A percentile compares a stretch with the other conserved stretches of the same genome.
Conservation (phyloP, 2,888 invertebrate species). For the Microplitis manilae region DNA sequence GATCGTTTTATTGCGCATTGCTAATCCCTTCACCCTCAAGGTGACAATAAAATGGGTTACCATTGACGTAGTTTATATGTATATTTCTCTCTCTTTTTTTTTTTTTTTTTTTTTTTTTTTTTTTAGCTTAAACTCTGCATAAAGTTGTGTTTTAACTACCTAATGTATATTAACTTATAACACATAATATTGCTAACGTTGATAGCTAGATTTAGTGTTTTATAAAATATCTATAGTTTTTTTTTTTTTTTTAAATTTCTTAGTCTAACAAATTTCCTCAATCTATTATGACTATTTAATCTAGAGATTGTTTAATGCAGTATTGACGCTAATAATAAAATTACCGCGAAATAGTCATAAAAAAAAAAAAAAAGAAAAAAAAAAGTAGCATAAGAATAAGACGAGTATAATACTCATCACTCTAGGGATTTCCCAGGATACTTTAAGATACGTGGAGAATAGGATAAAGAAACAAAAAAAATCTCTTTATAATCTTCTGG, state of each 20-base stretch:
- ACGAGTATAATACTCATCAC: background rate
- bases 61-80: conserved; percentile 45
- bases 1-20: conserved; percentile 47
- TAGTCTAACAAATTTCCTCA: too few species aligned
- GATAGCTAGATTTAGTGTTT: too few species aligned
- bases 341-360: background rate
- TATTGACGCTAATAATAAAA: background rate
- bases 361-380: background rate
- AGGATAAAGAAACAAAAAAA: background rate
- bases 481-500: background rate
- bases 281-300: too few species aligned
- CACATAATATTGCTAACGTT: too few species aligned
- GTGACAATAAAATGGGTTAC: conserved; percentile 56
- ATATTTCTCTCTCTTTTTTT: conserved; percentile 26
- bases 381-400: background rate
- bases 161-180: background rate
- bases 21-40: conserved; percentile 55
- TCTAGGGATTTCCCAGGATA: background rate
- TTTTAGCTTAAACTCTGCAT: conserved; percentile 20
- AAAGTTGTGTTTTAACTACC: background rate
- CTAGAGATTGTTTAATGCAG: background rate
- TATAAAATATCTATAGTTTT: too few species aligned
- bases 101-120: conserved; percentile 31
- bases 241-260: too few species aligned
- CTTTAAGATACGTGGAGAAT: background rate